These are phyloP conservation scores for Metalampra italica DNA, from an alignment of 2,888 invertebrate species.

Conservation along the genomic window DNA sequence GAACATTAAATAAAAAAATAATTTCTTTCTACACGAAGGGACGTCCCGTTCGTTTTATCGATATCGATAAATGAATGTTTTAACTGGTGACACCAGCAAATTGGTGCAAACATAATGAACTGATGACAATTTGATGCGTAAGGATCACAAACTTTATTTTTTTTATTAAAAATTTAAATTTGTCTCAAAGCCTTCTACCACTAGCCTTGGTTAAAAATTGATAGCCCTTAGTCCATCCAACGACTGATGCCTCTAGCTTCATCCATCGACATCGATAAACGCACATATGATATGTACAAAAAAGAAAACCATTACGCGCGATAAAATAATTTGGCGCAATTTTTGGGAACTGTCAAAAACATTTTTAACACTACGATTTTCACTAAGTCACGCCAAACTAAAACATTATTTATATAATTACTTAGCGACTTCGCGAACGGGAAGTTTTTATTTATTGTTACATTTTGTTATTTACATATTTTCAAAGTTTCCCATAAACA, in stretches of 20 bases:
- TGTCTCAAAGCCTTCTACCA: no score
- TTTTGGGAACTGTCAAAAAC: conserved; percentile 12
- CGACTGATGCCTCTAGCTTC: no score
- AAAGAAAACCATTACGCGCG: not conserved
- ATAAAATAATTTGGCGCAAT: conserved; percentile 6
- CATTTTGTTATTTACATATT: not conserved
- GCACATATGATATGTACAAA: not conserved
- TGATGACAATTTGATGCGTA: no score
- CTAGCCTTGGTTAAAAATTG: no score
- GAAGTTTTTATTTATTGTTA: not conserved
- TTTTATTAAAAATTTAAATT: no score
- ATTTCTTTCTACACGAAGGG: conserved; percentile 34
- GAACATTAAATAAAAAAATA: conserved; percentile 62
- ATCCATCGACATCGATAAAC: not conserved
- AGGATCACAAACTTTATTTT: no score
- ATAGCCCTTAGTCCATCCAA: no score
- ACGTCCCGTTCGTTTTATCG: conserved; percentile 11
- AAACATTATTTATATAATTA: not conserved
- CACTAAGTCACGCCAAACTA: not conserved
- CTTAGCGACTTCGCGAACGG: no score
- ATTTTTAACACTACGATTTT: not conserved
- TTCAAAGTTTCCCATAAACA: not conserved
- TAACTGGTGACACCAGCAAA: not conserved
- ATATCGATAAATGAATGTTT: not conserved
- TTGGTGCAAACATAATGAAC: no score